Percentiles rank a stretch among this genome's conserved stretches.
Evolutionary conservation across 2,888 invertebrate species (phyloP).

Genomic region (Cremastinae sp.): DNA sequence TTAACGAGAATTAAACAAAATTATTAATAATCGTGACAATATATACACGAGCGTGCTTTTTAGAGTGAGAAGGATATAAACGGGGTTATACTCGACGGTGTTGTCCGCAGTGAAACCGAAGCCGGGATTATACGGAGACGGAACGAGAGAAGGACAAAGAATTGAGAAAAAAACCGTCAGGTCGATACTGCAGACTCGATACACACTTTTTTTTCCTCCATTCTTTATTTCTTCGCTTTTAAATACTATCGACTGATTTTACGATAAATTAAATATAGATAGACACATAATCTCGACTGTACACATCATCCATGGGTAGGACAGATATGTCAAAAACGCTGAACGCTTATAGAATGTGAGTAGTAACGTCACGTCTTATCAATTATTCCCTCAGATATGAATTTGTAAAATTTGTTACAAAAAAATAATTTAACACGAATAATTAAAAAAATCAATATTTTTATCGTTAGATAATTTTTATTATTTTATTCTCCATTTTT

Average conservation of each 20-base stretch:
- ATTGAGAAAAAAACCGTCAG: constrained; percentile 39
- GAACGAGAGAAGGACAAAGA: constrained; percentile 24
- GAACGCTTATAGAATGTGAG: constrained; percentile 95
- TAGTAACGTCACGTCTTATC: constrained; percentile 74
- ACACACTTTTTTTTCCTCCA: constrained; percentile 58
- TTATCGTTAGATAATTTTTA: too few relatives aligned
- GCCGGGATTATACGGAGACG: constrained; percentile 27
- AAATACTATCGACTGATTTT: background rate
- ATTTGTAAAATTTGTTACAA: background rate
- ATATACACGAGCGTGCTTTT: constrained; percentile 37
- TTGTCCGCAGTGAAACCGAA: constrained; percentile 42
- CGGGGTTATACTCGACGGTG: constrained; percentile 40
- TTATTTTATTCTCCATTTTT: too few relatives aligned
- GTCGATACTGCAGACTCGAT: constrained; percentile 62
- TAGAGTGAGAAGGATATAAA: constrained; percentile 32
- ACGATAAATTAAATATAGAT: constrained; percentile 61
- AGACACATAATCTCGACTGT: constrained; percentile 60
- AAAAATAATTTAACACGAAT: constrained; percentile 6
- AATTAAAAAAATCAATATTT: background rate
- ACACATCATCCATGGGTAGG: constrained; percentile 77
- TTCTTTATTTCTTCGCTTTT: constrained; percentile 7
- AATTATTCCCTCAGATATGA: background rate
- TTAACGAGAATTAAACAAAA: constrained; percentile 34
- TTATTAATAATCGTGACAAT: constrained; percentile 41
- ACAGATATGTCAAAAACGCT: constrained; percentile 91